These are phyloP conservation scores for Cliona cf. orientalis DNA, from an alignment of 37 sponge, comb jelly and placozoan genomes.

Conservation along the genomic window DNA sequence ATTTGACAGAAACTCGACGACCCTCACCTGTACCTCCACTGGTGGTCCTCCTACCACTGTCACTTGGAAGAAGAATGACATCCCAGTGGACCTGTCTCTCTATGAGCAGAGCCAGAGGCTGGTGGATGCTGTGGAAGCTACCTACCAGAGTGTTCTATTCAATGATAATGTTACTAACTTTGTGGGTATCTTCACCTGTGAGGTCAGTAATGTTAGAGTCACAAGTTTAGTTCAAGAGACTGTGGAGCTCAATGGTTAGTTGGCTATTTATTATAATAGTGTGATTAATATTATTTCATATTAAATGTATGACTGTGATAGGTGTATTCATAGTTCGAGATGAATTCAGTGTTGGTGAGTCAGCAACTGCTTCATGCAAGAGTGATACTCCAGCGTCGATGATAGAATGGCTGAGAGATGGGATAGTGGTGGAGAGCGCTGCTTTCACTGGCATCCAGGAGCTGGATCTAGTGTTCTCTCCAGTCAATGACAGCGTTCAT, in stretches of 20 bases:
- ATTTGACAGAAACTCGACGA: not conserved
- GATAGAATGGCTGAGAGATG: not conserved
- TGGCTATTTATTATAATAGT: not conserved
- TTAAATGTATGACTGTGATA: not conserved
- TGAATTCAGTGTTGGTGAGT: not conserved
- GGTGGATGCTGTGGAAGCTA: not conserved
- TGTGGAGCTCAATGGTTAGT: not conserved
- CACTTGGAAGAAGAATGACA: not conserved
- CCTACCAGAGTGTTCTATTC: not conserved
- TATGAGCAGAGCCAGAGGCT: not conserved
- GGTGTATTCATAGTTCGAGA: not conserved
- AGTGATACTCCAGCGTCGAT: not conserved
- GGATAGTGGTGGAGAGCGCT: not conserved
- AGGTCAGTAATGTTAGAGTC: not conserved
- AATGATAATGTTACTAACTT: not conserved
- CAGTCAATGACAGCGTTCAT: not conserved
- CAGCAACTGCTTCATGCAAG: not conserved
- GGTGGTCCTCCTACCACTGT: not conserved
- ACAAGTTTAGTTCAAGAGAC: not conserved
- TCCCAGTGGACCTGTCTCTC: not conserved
- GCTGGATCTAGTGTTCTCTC: not conserved
- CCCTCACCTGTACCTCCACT: not conserved
- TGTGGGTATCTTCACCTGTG: not conserved
- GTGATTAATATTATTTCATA: not conserved
- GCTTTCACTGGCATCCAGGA: not conserved